Evolutionary conservation across 2,113 vertebrate species (phyloP), one percentile per base, ranked within the genome.

Genomic region (Lethenteron camtschaticum): DNA sequence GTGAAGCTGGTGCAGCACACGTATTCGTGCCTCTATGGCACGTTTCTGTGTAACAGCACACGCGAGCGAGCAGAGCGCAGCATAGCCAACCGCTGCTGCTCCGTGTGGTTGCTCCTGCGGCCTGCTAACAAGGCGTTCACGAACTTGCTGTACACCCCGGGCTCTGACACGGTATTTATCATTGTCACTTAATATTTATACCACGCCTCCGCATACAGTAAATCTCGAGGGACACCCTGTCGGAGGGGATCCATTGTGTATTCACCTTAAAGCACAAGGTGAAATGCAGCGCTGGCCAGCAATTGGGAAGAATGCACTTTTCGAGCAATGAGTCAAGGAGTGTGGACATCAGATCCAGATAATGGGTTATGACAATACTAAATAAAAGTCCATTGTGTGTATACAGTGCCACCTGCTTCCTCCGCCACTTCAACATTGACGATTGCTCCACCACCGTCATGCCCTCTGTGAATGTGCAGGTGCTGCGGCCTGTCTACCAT

Each of bases 1-100:
- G 92, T 97, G 73, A 99, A 99, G 81, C 75, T 99, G 81, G 92
- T 95, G 70, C 94, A 97, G 78, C 92, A 99, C 77, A 99, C 90
- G 0, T 96, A 99, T 73, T 97, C 94, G 8, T 99, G 94, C 78
- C 87, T 97, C 9, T 99, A 99, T 0, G 94, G 94, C 68, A 97
- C 94, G 1, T 99, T 99, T 81, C 82, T 99, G 70, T 90, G 90
- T 57, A 99, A 99, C 83, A 99, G 89, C 70, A 84, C 83, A 41
- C 85, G 85, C 0, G 94, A 99, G 78, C 81, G 94, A 14, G 89
- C 96, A 76, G 81, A 83, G 20, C 86, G 83, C 70, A 95, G 88
- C 79, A 83, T 95, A 79, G 86, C 86, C 77, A 96, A 94, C 72
- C 83, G 88, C 68, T 89, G 89, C 20, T 99, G 94, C 79, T 99